Conservation (phyloP, 2,113 vertebrate species). For the Gorsachius goisagi region DNA sequence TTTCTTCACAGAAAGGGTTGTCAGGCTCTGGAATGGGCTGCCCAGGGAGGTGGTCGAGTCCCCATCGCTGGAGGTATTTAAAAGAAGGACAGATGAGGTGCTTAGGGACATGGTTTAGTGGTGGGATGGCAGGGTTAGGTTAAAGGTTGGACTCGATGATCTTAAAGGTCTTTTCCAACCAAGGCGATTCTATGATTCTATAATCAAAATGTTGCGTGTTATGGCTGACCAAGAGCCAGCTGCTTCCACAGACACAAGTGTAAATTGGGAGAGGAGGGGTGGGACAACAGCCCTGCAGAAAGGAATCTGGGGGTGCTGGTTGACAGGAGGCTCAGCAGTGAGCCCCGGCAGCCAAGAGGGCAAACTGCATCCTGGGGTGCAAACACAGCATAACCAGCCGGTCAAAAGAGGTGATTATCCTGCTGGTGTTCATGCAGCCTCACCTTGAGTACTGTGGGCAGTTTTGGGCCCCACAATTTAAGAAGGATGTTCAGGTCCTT, state of each 20-base stretch:
- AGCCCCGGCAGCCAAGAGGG: not conserved
- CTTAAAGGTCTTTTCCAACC: too few relatives aligned
- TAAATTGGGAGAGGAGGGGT: not conserved
- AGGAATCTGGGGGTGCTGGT: not conserved
- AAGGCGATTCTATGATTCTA: too few relatives aligned
- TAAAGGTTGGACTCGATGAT: too few relatives aligned
- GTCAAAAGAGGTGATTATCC: not conserved
- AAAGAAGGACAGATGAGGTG: too few relatives aligned
- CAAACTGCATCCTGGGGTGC: not conserved
- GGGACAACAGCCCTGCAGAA: not conserved
- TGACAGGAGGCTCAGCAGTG: not conserved
- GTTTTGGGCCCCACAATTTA: not conserved
- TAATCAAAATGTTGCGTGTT: too few relatives aligned
- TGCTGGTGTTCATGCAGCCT: accelerated
- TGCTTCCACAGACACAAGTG: not conserved
- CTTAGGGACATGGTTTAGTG: too few relatives aligned
- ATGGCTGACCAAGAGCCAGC: not conserved
- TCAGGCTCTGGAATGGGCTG: too few relatives aligned
- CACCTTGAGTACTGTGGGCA: not conserved
- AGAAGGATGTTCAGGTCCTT: too few relatives aligned
- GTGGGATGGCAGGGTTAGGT: too few relatives aligned
- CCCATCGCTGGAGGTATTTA: too few relatives aligned
- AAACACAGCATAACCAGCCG: accelerated
- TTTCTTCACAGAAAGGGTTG: too few relatives aligned
- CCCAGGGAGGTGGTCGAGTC: too few relatives aligned